These are phyloP conservation scores for Magallana angulata DNA, from an alignment of 1,140 invertebrate species.

Conservation along the genomic window DNA sequence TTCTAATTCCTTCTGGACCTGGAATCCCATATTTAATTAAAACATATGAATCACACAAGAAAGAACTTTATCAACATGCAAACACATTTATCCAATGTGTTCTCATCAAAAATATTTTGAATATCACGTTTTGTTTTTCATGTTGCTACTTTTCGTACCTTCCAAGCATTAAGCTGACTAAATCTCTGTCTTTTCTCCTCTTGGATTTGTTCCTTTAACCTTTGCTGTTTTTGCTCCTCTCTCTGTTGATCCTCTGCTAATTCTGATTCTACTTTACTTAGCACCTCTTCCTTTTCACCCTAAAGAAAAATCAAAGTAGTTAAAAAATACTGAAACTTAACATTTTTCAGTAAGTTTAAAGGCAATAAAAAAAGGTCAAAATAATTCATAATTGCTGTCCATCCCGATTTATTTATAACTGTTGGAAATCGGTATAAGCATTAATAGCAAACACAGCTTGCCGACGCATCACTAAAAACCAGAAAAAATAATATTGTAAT, in stretches of 20 bases:
- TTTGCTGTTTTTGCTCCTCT: slow-evolving; percentile 62
- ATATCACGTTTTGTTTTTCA: neutral
- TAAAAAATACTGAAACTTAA: too few relatives aligned
- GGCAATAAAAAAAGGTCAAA: too few relatives aligned
- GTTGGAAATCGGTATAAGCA: too few relatives aligned
- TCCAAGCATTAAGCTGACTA: slow-evolving; percentile 74
- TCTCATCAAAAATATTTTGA: too few relatives aligned
- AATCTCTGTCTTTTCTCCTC: slow-evolving; percentile 72
- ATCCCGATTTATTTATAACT: too few relatives aligned
- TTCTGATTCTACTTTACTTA: slow-evolving; percentile 64
- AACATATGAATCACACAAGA: neutral
- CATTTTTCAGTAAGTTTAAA: too few relatives aligned
- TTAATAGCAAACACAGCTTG: too few relatives aligned
- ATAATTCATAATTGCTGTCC: too few relatives aligned
- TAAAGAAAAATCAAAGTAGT: slow-evolving; percentile 44
- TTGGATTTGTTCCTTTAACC: slow-evolving; percentile 64
- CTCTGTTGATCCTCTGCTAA: slow-evolving; percentile 62
- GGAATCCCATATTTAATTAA: slow-evolving; percentile 30
- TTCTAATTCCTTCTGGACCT: slow-evolving; percentile 78
- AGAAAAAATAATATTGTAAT: too few relatives aligned
- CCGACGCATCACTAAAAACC: too few relatives aligned
- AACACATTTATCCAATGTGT: neutral
- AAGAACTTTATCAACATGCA: neutral
- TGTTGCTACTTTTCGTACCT: slow-evolving; percentile 57
- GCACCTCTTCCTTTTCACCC: slow-evolving; percentile 74